phyloP scores from a whole-genome alignment of 2,113 vertebrate species.

The Lepus timidus region DNA sequence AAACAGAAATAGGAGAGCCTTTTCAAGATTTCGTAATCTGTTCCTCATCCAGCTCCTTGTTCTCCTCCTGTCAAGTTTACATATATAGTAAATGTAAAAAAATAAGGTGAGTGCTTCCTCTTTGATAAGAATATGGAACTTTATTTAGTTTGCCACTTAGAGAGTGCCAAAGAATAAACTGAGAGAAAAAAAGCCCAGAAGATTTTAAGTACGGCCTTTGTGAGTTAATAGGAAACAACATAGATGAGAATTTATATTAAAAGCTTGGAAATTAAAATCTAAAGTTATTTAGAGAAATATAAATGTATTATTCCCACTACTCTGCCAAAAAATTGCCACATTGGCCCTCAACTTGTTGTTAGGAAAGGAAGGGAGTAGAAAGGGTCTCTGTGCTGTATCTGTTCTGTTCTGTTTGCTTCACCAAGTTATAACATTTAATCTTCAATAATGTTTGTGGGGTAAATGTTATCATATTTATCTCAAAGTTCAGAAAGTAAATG shows the following conservation, averaged over 20 bases:
- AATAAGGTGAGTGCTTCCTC: background rate
- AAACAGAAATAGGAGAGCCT: background rate
- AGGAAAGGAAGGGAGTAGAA: background rate
- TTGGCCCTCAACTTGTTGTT: background rate
- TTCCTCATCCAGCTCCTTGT: background rate
- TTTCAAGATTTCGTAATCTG: constrained; percentile 21
- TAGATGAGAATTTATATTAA: constrained; percentile 42
- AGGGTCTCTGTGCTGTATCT: background rate
- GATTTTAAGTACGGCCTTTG: background rate
- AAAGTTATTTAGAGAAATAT: constrained; percentile 21
- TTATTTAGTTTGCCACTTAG: background rate
- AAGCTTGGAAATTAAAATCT: constrained; percentile 40
- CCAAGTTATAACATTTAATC: background rate
- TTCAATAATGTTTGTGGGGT: background rate
- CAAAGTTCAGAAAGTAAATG: background rate
- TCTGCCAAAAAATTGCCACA: background rate
- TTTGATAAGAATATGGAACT: background rate
- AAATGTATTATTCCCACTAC: background rate
- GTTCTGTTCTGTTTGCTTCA: background rate
- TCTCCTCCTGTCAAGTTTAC: background rate
- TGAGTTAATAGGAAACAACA: background rate
- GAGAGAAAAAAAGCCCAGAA: background rate
- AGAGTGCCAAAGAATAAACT: constrained; percentile 9
- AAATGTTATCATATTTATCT: constrained; percentile 1
- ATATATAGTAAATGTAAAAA: background rate